Base-by-base conservation (phyloP, 1,140 invertebrate genomes). In the Chionoecetes opilio region DNA sequence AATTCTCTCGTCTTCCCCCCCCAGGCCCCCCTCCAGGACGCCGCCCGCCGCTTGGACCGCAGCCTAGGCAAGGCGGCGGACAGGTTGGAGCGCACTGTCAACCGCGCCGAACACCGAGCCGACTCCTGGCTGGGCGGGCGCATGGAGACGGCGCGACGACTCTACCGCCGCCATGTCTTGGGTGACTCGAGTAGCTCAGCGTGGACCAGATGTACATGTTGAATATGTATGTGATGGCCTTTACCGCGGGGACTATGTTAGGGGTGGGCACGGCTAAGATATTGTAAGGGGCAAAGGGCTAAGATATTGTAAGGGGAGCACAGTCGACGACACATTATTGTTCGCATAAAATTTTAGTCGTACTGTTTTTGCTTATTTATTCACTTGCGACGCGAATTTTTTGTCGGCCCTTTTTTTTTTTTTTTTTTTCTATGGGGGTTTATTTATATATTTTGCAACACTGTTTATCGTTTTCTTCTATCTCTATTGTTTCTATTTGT, bases 151-250 rank as follows among this genome's bases (percentile, higher is more conserved):
- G 91, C 94, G 3, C 41, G 41, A n/a, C 75, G 53, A n/a, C 8
- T 85, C 14, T 95, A 95, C 91, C 87, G 91, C 37, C 82, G 93
- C 31, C 86, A 95, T 26, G 63, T 95, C 3, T 34, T 95, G 31
- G 94, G 94, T 5, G 94, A 95, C n/a, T 35, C 29, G 11, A 95
- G 91, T 9, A 29, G 3, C 29, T 93, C 26, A 95, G 91, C 14
- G 94, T 95, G 84, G 94, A 95, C 46, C 91, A 95, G 84, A 38
- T 95, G 32, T 95, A 95, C 35, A 46, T 93, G 75, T 86, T 95
- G 14, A 95, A 95, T 35, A 95, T 95, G 94, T 95, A 95, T 35
- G 92, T 95, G 6, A 34, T 95, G 87, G 94, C 94, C 31, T 95
- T 95, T 63, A 88, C 91, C 35, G 94, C 92, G 14, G 94, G 94